These are phyloP conservation scores for Festucalex cinctus DNA, from an alignment of 2,113 vertebrate genomes.

Conservation along the genomic window DNA sequence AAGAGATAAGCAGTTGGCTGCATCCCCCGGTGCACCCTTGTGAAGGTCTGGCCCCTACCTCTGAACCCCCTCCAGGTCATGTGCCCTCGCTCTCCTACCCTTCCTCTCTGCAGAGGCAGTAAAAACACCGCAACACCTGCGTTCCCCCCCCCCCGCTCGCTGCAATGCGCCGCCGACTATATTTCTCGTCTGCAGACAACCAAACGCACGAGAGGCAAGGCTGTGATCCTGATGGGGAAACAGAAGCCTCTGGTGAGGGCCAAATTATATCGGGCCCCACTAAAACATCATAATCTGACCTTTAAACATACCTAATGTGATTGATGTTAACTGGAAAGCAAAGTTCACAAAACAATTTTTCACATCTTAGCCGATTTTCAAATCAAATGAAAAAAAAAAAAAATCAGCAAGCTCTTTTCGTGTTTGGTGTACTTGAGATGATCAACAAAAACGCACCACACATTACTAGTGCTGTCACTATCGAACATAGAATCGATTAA, in stretches of 20 bases:
- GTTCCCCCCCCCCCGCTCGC: slow-evolving; percentile 69
- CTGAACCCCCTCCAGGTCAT: slow-evolving; percentile 74
- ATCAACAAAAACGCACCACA: too few species aligned
- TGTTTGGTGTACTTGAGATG: too few species aligned
- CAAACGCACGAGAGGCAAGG: slow-evolving; percentile 10
- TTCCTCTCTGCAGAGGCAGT: slow-evolving; percentile 74
- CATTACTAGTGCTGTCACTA: too few species aligned
- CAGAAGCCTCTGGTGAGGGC: slow-evolving; percentile 40
- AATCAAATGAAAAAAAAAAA: too few species aligned
- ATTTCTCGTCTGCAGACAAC: slow-evolving; percentile 52
- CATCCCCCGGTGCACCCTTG: slow-evolving; percentile 64
- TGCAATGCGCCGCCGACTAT: slow-evolving; percentile 52
- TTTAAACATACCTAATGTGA: slow-evolving; percentile 42
- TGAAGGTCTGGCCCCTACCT: slow-evolving; percentile 71
- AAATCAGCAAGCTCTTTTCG: too few species aligned
- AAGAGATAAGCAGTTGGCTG: slow-evolving; percentile 73
- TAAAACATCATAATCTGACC: slow-evolving; percentile 53
- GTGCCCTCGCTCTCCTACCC: slow-evolving; percentile 64
- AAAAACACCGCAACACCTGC: slow-evolving; percentile 77
- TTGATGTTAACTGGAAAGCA: slow-evolving; percentile 2
- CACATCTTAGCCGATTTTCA: too few species aligned
- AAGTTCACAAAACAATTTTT: not conserved
- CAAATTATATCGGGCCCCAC: slow-evolving; percentile 40
- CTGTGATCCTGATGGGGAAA: slow-evolving; percentile 44
- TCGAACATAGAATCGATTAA: too few species aligned